Conservation (phyloP, 2,113 vertebrate genomes). For the Leptobrachium ailaonicum region DNA sequence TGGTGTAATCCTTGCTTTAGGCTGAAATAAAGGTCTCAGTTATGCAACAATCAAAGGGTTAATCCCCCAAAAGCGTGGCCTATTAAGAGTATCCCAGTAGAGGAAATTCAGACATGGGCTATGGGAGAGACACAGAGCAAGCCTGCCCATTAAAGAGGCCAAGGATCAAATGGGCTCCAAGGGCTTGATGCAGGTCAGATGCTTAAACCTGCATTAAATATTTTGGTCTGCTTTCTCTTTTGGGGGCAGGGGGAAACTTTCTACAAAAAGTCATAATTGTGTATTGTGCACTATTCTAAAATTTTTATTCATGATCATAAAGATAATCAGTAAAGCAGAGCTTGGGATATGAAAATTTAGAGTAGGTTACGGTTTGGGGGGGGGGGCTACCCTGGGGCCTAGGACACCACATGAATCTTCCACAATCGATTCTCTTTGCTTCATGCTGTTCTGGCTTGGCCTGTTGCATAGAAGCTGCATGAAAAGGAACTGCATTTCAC, state of each 20-base stretch:
- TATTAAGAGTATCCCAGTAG: not conserved
- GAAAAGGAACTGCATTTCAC: constrained; percentile 12
- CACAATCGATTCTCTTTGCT: constrained; percentile 35
- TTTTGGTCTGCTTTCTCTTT: no score
- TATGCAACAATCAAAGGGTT: no score
- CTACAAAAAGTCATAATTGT: no score
- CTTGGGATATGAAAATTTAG: not conserved
- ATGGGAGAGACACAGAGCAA: not conserved
- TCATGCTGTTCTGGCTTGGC: constrained; percentile 32
- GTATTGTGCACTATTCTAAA: no score
- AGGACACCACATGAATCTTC: constrained; percentile 35
- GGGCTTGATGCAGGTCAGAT: not conserved
- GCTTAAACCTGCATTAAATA: not conserved
- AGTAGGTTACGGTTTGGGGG: not conserved
- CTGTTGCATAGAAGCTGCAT: constrained; percentile 16
- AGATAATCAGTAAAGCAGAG: not conserved
- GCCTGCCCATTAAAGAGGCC: not conserved
- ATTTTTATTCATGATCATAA: not conserved
- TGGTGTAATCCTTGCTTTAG: no score
- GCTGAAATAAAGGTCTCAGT: no score
- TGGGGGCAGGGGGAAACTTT: no score
- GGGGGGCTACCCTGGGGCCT: constrained; percentile 6
- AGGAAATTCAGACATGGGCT: not conserved
- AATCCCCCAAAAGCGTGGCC: no score
- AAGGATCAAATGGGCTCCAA: not conserved